Base-by-base conservation (phyloP, 2,797 vertebrate species). In the Rhyacichthys aspro region DNA sequence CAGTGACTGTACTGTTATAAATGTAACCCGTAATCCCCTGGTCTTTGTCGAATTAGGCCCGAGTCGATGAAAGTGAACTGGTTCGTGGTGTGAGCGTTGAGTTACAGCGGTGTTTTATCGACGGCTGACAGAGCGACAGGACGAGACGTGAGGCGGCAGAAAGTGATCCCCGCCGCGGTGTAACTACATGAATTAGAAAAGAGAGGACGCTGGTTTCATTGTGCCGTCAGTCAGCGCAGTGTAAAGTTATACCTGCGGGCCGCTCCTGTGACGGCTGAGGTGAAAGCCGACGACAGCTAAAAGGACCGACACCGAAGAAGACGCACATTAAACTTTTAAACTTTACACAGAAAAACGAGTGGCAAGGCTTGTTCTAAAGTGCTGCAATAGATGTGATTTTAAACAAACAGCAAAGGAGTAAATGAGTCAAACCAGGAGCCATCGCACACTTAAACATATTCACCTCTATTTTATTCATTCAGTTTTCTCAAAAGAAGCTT, bases 181-280 rank as follows among this genome's bases (percentile, higher is more conserved):
- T 74, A 67, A 70, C 33, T 66, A 56, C 81, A 80, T 75, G 59
- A 81, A 82, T 81, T 79, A 82, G 63, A 70, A 55, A 85, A 18
- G 60, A 61, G 74, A 56, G 66, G 59, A 28, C 23, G 23, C 23
- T 28, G 23, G 23, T 28, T 50, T 52, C 70, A 50, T 36, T 43
- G 37, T 9, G 23, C 28, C 23, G 17, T 53, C 55, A 49, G 53
- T 59, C 56, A 50, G 46, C 0, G 11, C n/a, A 43, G 46, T 60
- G 72, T 74, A 62, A n/a, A 67, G 18, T 52, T 60, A 69, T 9
- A 63, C 41, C 59, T 10, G 38, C 0, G 32, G 11, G 16, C 52
- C 15, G 16, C 37, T 43, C 18, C 3, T 4, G 59, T 36, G 65
- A 59, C 46, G 55, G 43, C 66, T 9, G 36, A 52, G 39, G 61